These are phyloP conservation scores for Willisornis vidua DNA, from an alignment of 2,113 vertebrate genomes.

Conservation along the genomic window DNA sequence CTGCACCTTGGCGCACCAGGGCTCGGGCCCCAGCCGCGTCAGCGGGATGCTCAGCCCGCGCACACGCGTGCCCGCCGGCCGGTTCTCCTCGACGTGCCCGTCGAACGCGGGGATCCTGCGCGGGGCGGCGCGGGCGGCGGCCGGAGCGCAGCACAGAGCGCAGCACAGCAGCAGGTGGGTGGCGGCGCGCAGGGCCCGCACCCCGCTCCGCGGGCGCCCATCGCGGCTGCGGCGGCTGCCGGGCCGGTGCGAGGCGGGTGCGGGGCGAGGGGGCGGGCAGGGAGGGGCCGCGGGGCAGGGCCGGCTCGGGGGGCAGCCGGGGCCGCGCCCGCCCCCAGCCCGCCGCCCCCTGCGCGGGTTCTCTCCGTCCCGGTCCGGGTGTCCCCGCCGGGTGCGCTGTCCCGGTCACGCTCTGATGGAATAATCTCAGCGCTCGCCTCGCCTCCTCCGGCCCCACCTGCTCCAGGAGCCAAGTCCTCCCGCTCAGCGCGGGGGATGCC, in stretches of 20 bases:
- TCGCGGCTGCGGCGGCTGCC: no score
- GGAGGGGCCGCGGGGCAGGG: not conserved
- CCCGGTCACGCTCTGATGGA: fast-evolving
- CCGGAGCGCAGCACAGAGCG: not conserved
- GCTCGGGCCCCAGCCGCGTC: constrained; percentile 76
- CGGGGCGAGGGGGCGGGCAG: not conserved
- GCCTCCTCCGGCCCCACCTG: not conserved
- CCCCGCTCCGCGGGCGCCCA: no score
- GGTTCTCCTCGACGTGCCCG: constrained; percentile 87
- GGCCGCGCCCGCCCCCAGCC: not conserved
- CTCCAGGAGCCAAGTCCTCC: fast-evolving
- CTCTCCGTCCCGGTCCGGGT: fast-evolving
- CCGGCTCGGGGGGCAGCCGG: not conserved
- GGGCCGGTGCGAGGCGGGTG: not conserved
- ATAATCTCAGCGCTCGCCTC: fast-evolving
- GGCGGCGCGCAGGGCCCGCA: not conserved
- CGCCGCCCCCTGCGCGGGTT: fast-evolving
- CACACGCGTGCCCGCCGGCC: constrained; percentile 82
- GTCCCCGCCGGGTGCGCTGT: fast-evolving
- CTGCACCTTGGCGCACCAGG: constrained; percentile 72
- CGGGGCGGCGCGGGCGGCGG: constrained; percentile 53
- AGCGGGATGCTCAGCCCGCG: constrained; percentile 83
- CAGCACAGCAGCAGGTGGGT: not conserved
- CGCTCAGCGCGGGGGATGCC: not conserved
- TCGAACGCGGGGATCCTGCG: constrained; percentile 79